A percentile compares a stretch with the other conserved stretches of the same genome.
These are phyloP conservation scores for Sinodicranocentrus sp. DNA, from an alignment of 2,888 invertebrate genomes.

Conservation along the genomic window DNA sequence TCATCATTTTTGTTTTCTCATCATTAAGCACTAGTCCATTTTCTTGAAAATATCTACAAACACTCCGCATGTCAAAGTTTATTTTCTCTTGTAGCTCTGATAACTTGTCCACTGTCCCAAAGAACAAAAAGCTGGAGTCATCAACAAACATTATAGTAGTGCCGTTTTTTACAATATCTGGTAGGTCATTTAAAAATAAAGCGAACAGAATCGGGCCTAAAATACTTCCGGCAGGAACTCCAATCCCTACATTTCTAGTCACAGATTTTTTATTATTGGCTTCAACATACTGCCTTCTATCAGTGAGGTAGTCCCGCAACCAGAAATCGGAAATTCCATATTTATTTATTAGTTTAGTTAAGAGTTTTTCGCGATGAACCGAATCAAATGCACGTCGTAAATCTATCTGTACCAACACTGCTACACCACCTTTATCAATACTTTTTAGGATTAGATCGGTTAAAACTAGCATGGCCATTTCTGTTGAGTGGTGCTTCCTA, in stretches of 20 bases:
- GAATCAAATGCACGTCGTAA: conserved; percentile 44
- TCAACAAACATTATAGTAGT: conserved; percentile 41
- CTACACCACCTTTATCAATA: conserved; percentile 28
- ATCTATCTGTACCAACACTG: conserved; percentile 28
- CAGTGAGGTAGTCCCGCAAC: conserved; percentile 31
- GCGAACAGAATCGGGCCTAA: conserved; percentile 36
- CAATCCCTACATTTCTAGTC: neutral
- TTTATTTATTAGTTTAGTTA: conserved; percentile 7
- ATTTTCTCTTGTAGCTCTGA: neutral
- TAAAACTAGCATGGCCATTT: conserved; percentile 32
- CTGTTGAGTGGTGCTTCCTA: conserved; percentile 45
- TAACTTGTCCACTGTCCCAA: neutral
- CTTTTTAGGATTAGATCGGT: conserved; percentile 27
- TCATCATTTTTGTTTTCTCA: conserved; percentile 40
- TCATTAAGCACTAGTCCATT: conserved; percentile 21
- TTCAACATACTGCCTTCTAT: conserved; percentile 42
- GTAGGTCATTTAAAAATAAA: conserved; percentile 38
- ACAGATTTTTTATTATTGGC: conserved; percentile 9
- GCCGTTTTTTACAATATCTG: neutral
- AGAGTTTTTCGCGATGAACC: conserved; percentile 22
- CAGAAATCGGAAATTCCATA: conserved; percentile 43
- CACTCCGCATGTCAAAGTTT: conserved; percentile 2
- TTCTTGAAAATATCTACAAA: conserved; percentile 1
- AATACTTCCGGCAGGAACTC: conserved; percentile 52
- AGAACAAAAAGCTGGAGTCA: conserved; percentile 42